Conservation (phyloP, 2,113 vertebrate species). For the Heloderma charlesbogerti region DNA sequence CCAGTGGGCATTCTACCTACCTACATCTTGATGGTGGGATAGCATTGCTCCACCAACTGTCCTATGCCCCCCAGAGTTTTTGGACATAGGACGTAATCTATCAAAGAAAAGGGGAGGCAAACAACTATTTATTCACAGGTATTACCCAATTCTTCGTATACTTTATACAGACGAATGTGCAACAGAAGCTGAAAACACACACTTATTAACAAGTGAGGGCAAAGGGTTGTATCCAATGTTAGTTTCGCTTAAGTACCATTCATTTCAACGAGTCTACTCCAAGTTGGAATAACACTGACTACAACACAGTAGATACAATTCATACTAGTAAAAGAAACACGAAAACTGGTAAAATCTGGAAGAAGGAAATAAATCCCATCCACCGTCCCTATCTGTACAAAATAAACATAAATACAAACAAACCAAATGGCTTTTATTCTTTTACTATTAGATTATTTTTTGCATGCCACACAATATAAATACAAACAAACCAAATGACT, state of each 20-base stretch:
- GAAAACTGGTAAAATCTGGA: conserved; percentile 22
- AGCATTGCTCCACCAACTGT: not conserved
- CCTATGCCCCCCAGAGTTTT: not conserved
- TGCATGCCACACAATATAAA: not conserved
- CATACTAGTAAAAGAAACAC: conserved; percentile 28
- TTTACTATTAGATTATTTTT: too few relatives aligned
- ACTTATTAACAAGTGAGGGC: conserved; percentile 58
- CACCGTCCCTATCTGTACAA: not conserved
- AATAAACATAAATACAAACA: not conserved
- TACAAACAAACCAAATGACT: not conserved
- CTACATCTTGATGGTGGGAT: not conserved
- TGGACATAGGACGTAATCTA: not conserved
- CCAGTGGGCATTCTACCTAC: not conserved
- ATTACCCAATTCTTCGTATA: conserved; percentile 51
- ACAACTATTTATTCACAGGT: conserved; percentile 50
- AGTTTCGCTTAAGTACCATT: too few relatives aligned
- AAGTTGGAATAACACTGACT: too few relatives aligned
- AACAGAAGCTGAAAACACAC: conserved; percentile 34
- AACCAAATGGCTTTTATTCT: too few relatives aligned
- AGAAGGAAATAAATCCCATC: not conserved
- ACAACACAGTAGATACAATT: conserved; percentile 3
- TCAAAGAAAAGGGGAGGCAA: not conserved
- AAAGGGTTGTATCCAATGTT: conserved; percentile 1
- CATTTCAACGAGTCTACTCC: too few relatives aligned
- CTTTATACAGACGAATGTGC: conserved; percentile 37